phyloP scores from a whole-genome alignment of 2,797 vertebrate genomes.

The Mormyrops attenuatus region DNA sequence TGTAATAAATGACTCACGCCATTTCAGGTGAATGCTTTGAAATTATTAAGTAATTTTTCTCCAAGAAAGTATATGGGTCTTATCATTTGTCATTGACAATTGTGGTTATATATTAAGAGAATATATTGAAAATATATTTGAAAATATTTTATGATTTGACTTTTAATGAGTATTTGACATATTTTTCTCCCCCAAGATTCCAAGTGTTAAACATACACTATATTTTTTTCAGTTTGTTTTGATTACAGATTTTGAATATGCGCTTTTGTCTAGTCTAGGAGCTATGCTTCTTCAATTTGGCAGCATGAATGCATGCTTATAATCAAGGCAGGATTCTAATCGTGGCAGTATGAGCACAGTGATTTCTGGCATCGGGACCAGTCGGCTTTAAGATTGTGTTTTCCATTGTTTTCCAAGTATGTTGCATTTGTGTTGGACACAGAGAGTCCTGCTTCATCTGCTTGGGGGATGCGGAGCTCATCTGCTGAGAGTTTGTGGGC shows the following conservation, averaged over 20 bases:
- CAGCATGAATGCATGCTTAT: background rate
- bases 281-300: background rate
- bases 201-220: background rate
- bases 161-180: background rate
- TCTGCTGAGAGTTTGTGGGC: slow-evolving; percentile 80
- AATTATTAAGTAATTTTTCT: background rate
- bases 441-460: slow-evolving; percentile 52
- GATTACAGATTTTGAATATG: background rate
- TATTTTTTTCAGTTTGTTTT: background rate
- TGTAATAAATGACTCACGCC: background rate
- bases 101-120: background rate
- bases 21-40: background rate
- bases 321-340: background rate
- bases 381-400: slow-evolving; percentile 65
- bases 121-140: background rate
- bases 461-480: slow-evolving; percentile 65
- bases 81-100: background rate
- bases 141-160: slow-evolving; percentile 7
- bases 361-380: slow-evolving; percentile 1
- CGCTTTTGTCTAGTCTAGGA: background rate
- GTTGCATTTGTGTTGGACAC: slow-evolving; percentile 40
- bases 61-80: background rate
- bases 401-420: slow-evolving; percentile 55
- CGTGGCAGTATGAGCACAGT: slow-evolving; percentile 9
- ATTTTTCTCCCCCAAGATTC: background rate